Evolutionary conservation across 2,797 vertebrate species (phyloP).

Genomic region (Mormyrops boulengeri): DNA sequence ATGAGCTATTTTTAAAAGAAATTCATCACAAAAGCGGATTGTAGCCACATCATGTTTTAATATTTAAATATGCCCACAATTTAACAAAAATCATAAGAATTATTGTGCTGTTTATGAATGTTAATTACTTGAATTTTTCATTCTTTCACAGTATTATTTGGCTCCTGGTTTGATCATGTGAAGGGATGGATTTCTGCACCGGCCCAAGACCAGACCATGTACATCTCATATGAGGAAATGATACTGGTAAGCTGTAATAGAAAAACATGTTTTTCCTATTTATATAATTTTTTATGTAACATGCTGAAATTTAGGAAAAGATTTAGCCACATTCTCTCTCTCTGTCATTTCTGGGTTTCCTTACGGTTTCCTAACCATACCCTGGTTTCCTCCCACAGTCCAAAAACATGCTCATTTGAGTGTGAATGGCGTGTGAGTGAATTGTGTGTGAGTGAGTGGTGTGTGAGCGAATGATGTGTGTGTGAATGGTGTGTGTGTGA

Average conservation of each 20-base stretch:
- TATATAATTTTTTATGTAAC: background rate
- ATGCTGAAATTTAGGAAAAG: background rate
- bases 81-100: background rate
- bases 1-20: background rate
- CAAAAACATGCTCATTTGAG: no score
- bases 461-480: no score
- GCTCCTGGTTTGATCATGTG: conserved; percentile 69
- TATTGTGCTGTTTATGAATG: background rate
- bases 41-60: background rate
- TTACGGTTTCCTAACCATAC: no score
- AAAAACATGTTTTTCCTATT: background rate
- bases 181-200: conserved; percentile 57
- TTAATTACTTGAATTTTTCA: background rate
- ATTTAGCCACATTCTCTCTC: background rate
- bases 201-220: conserved; percentile 45
- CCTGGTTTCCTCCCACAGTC: no score
- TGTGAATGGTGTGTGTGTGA: no score
- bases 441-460: no score
- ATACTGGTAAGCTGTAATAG: conserved; percentile 40
- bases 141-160: conserved; percentile 50
- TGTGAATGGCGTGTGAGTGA: no score
- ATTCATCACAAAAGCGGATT: background rate
- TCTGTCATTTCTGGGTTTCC: no score
- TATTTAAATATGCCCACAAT: background rate
- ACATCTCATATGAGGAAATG: conserved; percentile 64